These are phyloP conservation scores for Rhogogaster chlorosoma DNA, from an alignment of 2,888 invertebrate genomes.

Conservation along the genomic window DNA sequence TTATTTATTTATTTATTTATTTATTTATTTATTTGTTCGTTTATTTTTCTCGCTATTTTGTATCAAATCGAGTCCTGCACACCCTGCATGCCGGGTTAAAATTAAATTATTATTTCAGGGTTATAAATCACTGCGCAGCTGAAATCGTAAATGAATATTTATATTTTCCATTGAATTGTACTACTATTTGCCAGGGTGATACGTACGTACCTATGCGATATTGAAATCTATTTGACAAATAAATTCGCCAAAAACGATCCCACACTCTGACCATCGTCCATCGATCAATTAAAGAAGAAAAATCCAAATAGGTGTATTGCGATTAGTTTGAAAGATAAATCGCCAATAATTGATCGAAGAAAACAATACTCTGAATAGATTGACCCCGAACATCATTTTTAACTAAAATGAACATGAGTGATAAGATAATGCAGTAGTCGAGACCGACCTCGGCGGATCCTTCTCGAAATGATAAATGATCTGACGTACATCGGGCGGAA, in stretches of 20 bases:
- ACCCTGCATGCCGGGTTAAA: conserved; percentile 65
- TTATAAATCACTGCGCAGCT: conserved; percentile 74
- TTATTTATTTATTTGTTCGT: conserved; percentile 77
- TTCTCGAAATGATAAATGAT: conserved; percentile 70
- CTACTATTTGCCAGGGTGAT: conserved; percentile 65
- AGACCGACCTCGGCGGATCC: conserved; percentile 15
- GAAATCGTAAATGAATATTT: conserved; percentile 77
- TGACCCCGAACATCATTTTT: conserved; percentile 24
- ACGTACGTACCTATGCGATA: conserved; percentile 72
- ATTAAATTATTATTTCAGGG: conserved; percentile 77
- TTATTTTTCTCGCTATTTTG: conserved; percentile 74
- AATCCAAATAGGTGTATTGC: not conserved
- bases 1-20: conserved; percentile 72
- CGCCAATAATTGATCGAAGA: not conserved
- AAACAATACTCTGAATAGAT: not conserved
- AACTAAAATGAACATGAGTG: conserved; percentile 48
- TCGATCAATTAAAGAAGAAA: not conserved
- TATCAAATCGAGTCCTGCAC: conserved; percentile 1
- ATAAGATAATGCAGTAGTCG: conserved; percentile 43
- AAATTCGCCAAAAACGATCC: conserved; percentile 66
- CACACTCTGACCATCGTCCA: not conserved
- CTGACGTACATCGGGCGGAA: conserved; percentile 69
- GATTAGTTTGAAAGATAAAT: not conserved
- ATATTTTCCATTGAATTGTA: conserved; percentile 78
- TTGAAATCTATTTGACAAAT: conserved; percentile 77